phyloP scores from a whole-genome alignment of 2,888 invertebrate genomes.

The Bimastos eiseni region DNA sequence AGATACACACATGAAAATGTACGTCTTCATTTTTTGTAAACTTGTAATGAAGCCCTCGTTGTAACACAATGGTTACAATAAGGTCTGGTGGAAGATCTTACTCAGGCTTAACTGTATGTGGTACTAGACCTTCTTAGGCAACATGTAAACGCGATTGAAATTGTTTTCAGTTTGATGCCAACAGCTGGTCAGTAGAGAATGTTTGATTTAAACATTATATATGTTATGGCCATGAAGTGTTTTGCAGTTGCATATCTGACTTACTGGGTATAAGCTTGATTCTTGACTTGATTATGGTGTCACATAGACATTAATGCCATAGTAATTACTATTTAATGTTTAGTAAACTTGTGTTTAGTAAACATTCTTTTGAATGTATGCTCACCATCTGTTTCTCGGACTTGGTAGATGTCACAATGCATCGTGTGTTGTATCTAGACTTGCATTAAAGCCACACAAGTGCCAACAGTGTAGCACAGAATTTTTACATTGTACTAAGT shows the following conservation, averaged over 20 bases:
- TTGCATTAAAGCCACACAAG: not conserved
- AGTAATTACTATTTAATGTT: not conserved
- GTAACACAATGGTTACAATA: too few species aligned
- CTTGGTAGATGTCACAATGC: not conserved
- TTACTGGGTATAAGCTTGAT: not conserved
- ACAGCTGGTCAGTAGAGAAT: not conserved
- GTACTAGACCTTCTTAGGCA: not conserved
- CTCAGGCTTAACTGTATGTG: not conserved
- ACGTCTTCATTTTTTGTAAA: not conserved
- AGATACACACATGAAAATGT: not conserved
- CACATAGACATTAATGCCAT: not conserved
- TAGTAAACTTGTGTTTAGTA: not conserved
- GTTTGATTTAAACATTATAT: too few species aligned
- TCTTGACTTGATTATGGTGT: slow-evolving; percentile 3
- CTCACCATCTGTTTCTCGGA: not conserved
- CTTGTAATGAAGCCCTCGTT: not conserved
- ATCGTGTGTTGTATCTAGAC: not conserved
- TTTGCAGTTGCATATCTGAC: not conserved
- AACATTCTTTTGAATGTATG: not conserved
- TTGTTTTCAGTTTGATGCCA: not conserved
- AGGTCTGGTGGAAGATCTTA: not conserved
- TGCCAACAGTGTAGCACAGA: not conserved
- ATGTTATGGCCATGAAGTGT: not conserved
- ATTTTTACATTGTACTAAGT: not conserved
- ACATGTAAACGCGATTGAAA: not conserved